phyloP scores from a whole-genome alignment of 2,888 invertebrate species.

The Phengaris arion region DNA sequence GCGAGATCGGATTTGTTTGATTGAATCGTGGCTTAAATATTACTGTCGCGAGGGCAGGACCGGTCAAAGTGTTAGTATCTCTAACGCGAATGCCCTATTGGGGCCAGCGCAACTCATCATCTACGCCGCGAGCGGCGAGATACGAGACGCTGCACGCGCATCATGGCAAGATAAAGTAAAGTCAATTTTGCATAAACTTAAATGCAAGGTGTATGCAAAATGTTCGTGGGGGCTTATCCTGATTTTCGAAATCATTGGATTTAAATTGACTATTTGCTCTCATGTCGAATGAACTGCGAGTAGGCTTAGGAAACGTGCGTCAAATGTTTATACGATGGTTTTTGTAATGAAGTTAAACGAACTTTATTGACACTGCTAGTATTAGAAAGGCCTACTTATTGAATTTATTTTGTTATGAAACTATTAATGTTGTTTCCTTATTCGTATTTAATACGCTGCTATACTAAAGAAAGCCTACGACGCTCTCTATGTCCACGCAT shows the following conservation, averaged over 20 bases:
- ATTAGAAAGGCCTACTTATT: conserved; percentile 10
- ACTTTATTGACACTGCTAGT: not conserved
- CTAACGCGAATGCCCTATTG: not conserved
- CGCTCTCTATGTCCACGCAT: not conserved
- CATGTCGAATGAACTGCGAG: not conserved
- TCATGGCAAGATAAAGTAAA: too few relatives aligned
- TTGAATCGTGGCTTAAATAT: not conserved
- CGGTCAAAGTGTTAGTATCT: not conserved
- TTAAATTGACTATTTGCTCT: conserved; percentile 16
- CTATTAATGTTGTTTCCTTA: not conserved
- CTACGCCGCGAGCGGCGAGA: too few relatives aligned
- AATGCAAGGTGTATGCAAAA: not conserved
- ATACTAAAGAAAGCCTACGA: not conserved
- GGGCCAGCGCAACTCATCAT: not conserved
- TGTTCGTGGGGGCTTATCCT: not conserved
- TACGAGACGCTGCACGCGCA: too few relatives aligned
- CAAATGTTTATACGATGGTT: not conserved
- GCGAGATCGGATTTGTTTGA: conserved; percentile 5
- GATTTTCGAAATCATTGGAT: not conserved
- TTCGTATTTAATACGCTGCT: not conserved
- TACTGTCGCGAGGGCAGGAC: not conserved
- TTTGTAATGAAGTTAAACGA: not conserved
- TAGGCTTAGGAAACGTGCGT: not conserved
- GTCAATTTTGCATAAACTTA: not conserved
- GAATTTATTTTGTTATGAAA: conserved; percentile 11